Evolutionary conservation across 2,113 vertebrate genomes (phyloP), one percentile per base, ranked within the genome.

Genomic region (Uropsilus gracilis): DNA sequence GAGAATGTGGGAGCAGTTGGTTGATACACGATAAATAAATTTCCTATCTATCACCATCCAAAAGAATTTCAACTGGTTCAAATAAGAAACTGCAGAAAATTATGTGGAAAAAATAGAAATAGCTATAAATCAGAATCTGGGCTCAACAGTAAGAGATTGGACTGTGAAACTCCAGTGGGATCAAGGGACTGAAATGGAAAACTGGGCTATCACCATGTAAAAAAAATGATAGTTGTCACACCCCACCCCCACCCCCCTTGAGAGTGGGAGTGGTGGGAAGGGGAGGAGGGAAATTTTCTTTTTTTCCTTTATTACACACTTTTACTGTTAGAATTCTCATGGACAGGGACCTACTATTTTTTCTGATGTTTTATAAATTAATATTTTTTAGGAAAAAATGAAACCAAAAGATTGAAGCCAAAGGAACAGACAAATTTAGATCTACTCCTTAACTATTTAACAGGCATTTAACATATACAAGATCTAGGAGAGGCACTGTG

Each of bases 161-260:
- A 95, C 78, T 95, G 73, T 95, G 94, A 95, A 94, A 96, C 77
- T 90, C 88, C n/a, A 81, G 72, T 92, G 90, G 93, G 86, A 94
- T n/a, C 90, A 72, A 59, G 81, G 82, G 91, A 95, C 90, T 77
- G 42, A 92, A 95, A 95, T 8, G 12, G 94, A 94, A 95, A 95
- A 85, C 82, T 86, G 92, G 97, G 89, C 88, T 69, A 73, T 61
- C n/a, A 20, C 66, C 48, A 34, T 63, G n/a, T 77, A 71, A 87
- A 92, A 48, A 61, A 61, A 94, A 64, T 32, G 59, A 85, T 57
- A 28, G 34, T 55, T 96, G 95, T 94, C 96, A 85, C 93, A n/a
- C n/a, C n/a, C n/a, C n/a, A n/a, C n/a, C n/a, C n/a, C n/a, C n/a
- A n/a, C 55, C 28, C 77, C 91, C 95, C 91, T 92, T 42, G 96